phyloP scores from a whole-genome alignment of 2,113 vertebrate species.

The Protobothrops flavoviridis region DNA sequence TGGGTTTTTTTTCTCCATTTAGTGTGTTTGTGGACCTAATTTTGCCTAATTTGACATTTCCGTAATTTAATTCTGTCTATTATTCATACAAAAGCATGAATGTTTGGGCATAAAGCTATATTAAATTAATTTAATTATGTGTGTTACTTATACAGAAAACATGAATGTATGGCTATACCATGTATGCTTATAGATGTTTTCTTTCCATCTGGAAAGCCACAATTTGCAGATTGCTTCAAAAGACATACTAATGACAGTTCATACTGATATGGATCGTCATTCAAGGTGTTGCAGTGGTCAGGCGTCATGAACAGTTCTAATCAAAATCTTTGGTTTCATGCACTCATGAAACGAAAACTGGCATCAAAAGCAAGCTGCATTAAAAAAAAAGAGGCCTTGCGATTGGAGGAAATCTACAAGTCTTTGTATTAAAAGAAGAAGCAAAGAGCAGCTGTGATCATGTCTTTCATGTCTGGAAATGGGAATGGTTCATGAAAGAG shows the following conservation, averaged over 20 bases:
- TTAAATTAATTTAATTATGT: background rate
- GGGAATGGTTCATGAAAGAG: conserved; percentile 30
- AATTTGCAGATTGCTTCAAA: background rate
- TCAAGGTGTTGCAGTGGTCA: background rate
- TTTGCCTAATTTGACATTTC: background rate
- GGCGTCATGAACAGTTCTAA: background rate
- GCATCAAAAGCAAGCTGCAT: background rate
- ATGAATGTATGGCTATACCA: background rate
- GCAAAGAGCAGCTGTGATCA: conserved; percentile 16
- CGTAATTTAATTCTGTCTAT: background rate
- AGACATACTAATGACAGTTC: background rate
- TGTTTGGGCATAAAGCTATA: background rate
- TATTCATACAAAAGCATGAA: background rate
- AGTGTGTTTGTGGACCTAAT: background rate
- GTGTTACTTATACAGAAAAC: background rate
- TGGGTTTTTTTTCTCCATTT: background rate
- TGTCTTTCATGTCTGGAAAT: conserved; percentile 29
- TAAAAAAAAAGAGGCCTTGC: background rate
- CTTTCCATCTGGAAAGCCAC: background rate
- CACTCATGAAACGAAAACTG: background rate
- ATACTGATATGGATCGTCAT: background rate
- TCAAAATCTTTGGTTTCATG: background rate
- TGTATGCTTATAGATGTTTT: background rate
- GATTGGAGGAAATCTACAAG: background rate
- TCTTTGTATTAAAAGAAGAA: conserved; percentile 8